Evolutionary conservation across 2,888 invertebrate genomes (phyloP).

Genomic region (Deilephila porcellus): DNA sequence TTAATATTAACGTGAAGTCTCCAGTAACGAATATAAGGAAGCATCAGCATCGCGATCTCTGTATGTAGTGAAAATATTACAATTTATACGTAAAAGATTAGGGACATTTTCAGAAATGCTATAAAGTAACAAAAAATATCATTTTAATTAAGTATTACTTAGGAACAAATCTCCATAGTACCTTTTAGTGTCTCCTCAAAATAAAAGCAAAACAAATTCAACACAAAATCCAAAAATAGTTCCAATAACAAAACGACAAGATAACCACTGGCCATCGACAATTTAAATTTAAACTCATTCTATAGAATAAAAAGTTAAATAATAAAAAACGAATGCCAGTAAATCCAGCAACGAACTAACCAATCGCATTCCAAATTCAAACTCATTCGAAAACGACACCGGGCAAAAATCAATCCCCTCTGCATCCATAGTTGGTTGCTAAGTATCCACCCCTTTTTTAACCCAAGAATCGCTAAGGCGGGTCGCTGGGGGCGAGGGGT

Average conservation of each 20-base stretch:
- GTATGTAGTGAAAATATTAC: too few relatives aligned
- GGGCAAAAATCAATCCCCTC: constrained; percentile 70
- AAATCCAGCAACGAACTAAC: constrained; percentile 22
- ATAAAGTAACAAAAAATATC: too few relatives aligned
- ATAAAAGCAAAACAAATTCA: not conserved
- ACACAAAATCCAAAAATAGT: not conserved
- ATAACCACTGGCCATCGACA: not conserved
- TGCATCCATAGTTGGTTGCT: constrained; percentile 72
- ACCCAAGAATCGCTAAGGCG: constrained; percentile 83
- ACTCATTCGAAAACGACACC: constrained; percentile 49
- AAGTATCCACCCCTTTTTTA: constrained; percentile 84
- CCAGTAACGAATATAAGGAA: too few relatives aligned
- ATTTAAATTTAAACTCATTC: not conserved
- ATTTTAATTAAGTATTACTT: too few relatives aligned
- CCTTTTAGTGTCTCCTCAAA: not conserved
- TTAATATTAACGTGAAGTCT: too few relatives aligned
- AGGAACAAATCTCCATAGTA: too few relatives aligned
- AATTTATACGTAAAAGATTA: too few relatives aligned
- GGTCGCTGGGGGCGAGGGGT: constrained; percentile 59
- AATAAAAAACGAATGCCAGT: constrained; percentile 14
- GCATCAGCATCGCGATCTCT: too few relatives aligned
- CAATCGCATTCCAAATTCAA: constrained; percentile 45
- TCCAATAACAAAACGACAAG: not conserved
- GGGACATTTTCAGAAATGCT: too few relatives aligned
- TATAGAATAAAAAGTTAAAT: not conserved